phyloP scores from a whole-genome alignment of 2,113 vertebrate genomes.

The Callionymus lyra region DNA sequence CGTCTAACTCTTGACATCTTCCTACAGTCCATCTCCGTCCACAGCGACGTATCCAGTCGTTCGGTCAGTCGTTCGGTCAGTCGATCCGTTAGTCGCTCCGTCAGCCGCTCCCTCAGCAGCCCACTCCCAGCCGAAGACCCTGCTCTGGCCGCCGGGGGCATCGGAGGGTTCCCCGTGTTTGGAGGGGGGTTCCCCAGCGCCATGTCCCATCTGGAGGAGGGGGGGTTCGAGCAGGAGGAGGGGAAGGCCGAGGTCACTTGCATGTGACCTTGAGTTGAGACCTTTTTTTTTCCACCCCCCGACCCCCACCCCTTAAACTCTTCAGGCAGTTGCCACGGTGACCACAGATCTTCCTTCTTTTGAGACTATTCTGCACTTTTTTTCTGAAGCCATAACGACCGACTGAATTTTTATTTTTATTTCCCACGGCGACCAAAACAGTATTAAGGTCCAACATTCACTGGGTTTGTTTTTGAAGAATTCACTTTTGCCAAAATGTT shows the following conservation, averaged over 20 bases:
- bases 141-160: conserved; percentile 42
- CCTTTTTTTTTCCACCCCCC: too few species aligned
- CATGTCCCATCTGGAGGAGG: conserved; percentile 82
- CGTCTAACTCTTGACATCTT: too few species aligned
- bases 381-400: conserved; percentile 40
- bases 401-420: too few species aligned
- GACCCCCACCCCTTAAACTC: background rate
- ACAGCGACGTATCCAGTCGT: conserved; percentile 37
- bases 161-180: conserved; percentile 71
- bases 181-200: conserved; percentile 67
- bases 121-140: conserved; percentile 24
- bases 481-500: too few species aligned
- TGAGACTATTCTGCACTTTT: conserved; percentile 40
- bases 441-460: too few species aligned
- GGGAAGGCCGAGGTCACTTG: conserved; percentile 92
- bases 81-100: too few species aligned
- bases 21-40: conserved; percentile 22
- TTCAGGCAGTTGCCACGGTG: background rate
- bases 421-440: too few species aligned
- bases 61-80: conserved; percentile 39
- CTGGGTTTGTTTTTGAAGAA: too few species aligned
- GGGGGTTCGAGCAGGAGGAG: conserved; percentile 86
- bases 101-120: conserved; percentile 33
- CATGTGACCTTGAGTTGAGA: conserved; percentile 65
- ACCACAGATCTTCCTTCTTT: background rate